These are phyloP conservation scores for Neuroscelio doddi DNA, from an alignment of 2,888 invertebrate genomes.

Conservation along the genomic window DNA sequence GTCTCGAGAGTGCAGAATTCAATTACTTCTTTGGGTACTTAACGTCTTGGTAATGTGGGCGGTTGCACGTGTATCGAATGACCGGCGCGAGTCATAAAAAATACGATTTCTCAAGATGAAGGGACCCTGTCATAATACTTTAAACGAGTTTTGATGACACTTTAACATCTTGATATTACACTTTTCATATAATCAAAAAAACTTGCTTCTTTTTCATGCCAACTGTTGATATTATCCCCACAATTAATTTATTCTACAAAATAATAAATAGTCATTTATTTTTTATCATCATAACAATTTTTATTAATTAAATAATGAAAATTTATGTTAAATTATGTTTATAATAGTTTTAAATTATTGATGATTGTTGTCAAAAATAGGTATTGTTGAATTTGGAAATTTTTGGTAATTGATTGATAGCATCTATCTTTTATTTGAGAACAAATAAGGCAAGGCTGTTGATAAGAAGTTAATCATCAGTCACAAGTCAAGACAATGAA, in stretches of 20 bases:
- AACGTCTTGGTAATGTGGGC: conserved; percentile 15
- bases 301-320: no score
- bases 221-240: no score
- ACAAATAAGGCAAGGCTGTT: conserved; percentile 61
- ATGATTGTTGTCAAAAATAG: no score
- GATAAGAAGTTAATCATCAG: conserved; percentile 62
- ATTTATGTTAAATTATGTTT: no score
- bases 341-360: no score
- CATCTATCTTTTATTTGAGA: conserved; percentile 30
- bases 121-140: not conserved
- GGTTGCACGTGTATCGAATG: conserved; percentile 16
- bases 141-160: conserved; percentile 1
- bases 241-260: no score
- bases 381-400: no score
- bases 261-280: no score
- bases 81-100: conserved; percentile 5
- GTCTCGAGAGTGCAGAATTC: conserved; percentile 26
- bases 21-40: conserved; percentile 33
- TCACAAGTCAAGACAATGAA: conserved; percentile 57
- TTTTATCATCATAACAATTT: no score
- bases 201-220: no score
- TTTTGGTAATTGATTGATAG: conserved; percentile 7
- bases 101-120: not conserved
- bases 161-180: not conserved
- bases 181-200: no score